Evolutionary conservation across 2,888 invertebrate genomes (phyloP).

Genomic region (Drosophila prolongata): DNA sequence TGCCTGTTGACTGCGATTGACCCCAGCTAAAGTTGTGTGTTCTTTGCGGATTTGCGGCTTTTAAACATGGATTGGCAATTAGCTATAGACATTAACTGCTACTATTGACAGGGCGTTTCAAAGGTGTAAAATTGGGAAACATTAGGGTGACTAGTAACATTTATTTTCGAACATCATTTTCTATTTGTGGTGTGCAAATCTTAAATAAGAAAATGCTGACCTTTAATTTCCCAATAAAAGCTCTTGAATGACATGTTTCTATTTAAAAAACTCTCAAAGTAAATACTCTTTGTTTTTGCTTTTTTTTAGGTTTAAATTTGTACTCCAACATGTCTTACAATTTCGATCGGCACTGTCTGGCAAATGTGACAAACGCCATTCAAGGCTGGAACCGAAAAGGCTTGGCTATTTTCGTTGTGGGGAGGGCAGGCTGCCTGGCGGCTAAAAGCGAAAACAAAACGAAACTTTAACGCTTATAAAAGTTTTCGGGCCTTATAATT

Average conservation of each 20-base stretch:
- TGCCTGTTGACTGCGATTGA: slow-evolving; percentile 48
- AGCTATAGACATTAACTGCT: slow-evolving; percentile 40
- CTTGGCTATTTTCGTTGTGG: slow-evolving; percentile 6
- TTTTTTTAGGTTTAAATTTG: too few relatives aligned
- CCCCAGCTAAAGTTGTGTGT: slow-evolving; percentile 59
- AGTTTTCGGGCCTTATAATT: slow-evolving; percentile 75
- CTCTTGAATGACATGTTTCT: too few relatives aligned
- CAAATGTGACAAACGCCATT: slow-evolving; percentile 67
- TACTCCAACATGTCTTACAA: too few relatives aligned
- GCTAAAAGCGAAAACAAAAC: slow-evolving; percentile 39
- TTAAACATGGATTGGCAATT: slow-evolving; percentile 72
- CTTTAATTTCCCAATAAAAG: too few relatives aligned
- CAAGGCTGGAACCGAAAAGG: slow-evolving; percentile 38
- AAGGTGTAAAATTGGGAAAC: background rate
- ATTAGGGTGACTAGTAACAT: background rate
- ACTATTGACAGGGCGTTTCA: background rate
- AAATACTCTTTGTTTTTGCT: too few relatives aligned
- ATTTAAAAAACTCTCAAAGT: too few relatives aligned
- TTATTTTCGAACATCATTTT: too few relatives aligned
- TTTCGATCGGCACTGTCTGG: slow-evolving; percentile 4
- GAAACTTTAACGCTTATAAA: slow-evolving; percentile 44
- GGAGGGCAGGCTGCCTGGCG: slow-evolving; percentile 20
- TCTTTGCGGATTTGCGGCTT: slow-evolving; percentile 42
- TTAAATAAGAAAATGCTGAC: too few relatives aligned
- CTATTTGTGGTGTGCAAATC: too few relatives aligned